Evolutionary conservation across 2,797 vertebrate genomes (phyloP).

Genomic region (Spondyliosoma cantharus): DNA sequence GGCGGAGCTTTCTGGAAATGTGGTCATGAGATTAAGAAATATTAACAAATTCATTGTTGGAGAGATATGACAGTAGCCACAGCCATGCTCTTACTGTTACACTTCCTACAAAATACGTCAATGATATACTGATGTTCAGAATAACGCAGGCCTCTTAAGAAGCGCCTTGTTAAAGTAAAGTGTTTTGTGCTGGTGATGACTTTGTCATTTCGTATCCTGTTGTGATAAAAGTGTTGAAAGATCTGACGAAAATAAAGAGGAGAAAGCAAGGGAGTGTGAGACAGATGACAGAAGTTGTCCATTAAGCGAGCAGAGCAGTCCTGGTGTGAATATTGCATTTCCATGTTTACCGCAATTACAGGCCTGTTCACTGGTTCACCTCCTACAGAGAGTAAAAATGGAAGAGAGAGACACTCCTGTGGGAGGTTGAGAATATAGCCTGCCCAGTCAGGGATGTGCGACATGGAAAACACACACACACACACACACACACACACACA

Average conservation of each 20-base stretch:
- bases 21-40: conserved; percentile 7
- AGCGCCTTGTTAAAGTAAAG: background rate
- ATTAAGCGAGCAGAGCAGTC: conserved; percentile 56
- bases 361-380: conserved; percentile 62
- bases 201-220: conserved; percentile 31
- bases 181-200: conserved; percentile 36
- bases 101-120: too few species aligned
- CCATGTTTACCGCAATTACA: conserved; percentile 72
- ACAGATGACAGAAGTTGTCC: conserved; percentile 74
- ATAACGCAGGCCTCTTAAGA: conserved; percentile 10
- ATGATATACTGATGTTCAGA: too few species aligned
- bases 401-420: conserved; percentile 50
- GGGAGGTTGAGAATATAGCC: conserved; percentile 50
- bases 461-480: background rate
- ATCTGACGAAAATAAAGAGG: conserved; percentile 32
- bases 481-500: background rate
- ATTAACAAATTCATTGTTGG: conserved; percentile 1
- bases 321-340: conserved; percentile 76
- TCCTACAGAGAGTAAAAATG: conserved; percentile 61
- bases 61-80: background rate
- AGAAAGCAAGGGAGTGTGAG: conserved; percentile 43
- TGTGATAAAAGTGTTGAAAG: conserved; percentile 56
- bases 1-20: background rate
- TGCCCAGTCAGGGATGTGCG: conserved; percentile 20
- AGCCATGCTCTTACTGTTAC: background rate